phyloP scores from a whole-genome alignment of 1,140 invertebrate species.

The Rhynchophorus ferrugineus region DNA sequence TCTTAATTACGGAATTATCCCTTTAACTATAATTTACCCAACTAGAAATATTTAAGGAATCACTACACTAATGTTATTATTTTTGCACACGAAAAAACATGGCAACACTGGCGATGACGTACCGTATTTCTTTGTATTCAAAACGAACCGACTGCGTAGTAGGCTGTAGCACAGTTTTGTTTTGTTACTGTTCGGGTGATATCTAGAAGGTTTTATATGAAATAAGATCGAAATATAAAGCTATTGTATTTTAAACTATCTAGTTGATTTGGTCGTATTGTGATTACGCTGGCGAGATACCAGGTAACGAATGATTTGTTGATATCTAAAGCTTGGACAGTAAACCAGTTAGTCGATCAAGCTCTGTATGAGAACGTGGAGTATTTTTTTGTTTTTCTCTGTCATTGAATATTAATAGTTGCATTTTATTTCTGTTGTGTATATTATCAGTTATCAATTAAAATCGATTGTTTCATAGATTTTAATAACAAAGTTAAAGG shows the following conservation, averaged over 20 bases:
- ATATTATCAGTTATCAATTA: too few relatives aligned
- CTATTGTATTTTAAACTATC: conserved; percentile 10
- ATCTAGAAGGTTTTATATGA: conserved; percentile 4
- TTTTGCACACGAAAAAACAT: neutral
- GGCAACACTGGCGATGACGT: conserved; percentile 1
- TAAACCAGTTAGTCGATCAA: too few relatives aligned
- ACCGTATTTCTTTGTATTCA: neutral
- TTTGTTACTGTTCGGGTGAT: conserved; percentile 6
- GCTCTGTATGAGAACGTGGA: too few relatives aligned
- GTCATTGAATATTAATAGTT: neutral
- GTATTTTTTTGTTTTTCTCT: conserved; percentile 1
- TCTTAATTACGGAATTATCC: too few relatives aligned
- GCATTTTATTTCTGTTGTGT: too few relatives aligned
- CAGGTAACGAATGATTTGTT: conserved; percentile 29
- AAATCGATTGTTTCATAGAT: too few relatives aligned
- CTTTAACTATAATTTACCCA: too few relatives aligned
- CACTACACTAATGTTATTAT: neutral
- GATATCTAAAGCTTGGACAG: too few relatives aligned
- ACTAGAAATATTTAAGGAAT: too few relatives aligned
- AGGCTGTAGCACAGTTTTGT: neutral
- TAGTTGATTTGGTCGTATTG: conserved; percentile 20
- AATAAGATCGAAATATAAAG: conserved; percentile 1
- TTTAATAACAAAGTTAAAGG: too few relatives aligned
- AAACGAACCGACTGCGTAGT: conserved; percentile 7
- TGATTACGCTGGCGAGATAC: conserved; percentile 43